Conservation (phyloP, 2,113 vertebrate species). For the Emydocephalus ijimae region DNA sequence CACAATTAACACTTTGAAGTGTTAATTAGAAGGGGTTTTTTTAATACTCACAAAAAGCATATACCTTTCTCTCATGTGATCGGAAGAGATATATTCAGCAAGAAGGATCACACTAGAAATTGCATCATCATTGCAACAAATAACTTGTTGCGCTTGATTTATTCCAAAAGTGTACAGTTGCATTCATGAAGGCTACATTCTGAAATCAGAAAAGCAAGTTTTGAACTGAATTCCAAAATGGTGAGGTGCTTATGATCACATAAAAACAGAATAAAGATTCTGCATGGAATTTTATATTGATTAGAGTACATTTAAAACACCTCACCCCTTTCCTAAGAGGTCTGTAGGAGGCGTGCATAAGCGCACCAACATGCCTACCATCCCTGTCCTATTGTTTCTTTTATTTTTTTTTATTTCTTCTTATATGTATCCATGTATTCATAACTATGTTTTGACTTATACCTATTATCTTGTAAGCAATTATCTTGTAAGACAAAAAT, state of each 20-base stretch:
- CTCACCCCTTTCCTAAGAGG: too few species aligned
- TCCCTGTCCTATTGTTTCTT: too few species aligned
- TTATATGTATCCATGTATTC: too few species aligned
- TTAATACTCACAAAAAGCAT: conserved; percentile 50
- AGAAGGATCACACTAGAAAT: background rate
- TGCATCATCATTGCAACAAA: background rate
- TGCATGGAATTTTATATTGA: background rate
- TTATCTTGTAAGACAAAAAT: too few species aligned
- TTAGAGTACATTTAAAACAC: background rate
- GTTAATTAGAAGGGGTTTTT: conserved; percentile 62
- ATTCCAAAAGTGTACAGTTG: background rate
- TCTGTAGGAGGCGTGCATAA: too few species aligned
- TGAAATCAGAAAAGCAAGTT: background rate
- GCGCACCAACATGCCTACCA: too few species aligned
- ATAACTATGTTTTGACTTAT: too few species aligned
- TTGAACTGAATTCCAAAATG: background rate
- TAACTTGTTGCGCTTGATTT: background rate
- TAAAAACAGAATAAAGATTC: background rate
- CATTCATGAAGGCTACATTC: background rate
- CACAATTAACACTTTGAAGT: conserved; percentile 68
- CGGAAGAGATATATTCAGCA: conserved; percentile 36
- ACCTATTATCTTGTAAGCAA: too few species aligned
- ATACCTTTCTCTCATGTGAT: conserved; percentile 14
- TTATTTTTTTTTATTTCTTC: too few species aligned
- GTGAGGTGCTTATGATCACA: background rate